These are phyloP conservation scores for Pectinophora gossypiella DNA, from an alignment of 1,140 invertebrate species.

Conservation along the genomic window DNA sequence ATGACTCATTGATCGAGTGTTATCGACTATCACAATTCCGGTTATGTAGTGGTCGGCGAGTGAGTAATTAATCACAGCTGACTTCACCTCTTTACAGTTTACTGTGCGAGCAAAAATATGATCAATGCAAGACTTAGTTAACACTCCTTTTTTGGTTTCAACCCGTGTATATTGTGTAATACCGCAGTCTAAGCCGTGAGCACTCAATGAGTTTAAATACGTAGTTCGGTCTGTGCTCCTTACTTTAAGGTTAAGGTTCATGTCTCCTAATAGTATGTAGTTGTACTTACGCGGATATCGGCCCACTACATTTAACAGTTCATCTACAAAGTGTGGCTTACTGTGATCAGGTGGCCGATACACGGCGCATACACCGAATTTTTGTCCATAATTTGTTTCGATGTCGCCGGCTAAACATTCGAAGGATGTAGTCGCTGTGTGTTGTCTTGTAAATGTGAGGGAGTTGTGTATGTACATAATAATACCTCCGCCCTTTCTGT, in stretches of 20 bases:
- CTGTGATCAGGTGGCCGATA: background rate
- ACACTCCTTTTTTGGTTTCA: background rate
- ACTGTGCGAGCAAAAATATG: background rate
- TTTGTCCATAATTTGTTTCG: background rate
- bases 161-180: background rate
- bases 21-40: background rate
- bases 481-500: slow-evolving; percentile 5
- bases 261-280: background rate
- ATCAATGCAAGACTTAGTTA: background rate
- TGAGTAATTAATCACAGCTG: background rate
- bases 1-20: background rate
- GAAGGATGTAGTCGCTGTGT: background rate
- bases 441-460: background rate
- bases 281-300: background rate
- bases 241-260: background rate
- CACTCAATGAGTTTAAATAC: background rate
- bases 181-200: background rate
- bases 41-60: background rate
- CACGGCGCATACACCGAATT: background rate
- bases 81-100: background rate
- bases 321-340: background rate
- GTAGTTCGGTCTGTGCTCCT: background rate
- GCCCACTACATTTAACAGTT: background rate
- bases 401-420: background rate
- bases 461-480: slow-evolving; percentile 5